Evolutionary conservation across 2,797 vertebrate genomes (phyloP).

Genomic region (Vespertilio murinus): DNA sequence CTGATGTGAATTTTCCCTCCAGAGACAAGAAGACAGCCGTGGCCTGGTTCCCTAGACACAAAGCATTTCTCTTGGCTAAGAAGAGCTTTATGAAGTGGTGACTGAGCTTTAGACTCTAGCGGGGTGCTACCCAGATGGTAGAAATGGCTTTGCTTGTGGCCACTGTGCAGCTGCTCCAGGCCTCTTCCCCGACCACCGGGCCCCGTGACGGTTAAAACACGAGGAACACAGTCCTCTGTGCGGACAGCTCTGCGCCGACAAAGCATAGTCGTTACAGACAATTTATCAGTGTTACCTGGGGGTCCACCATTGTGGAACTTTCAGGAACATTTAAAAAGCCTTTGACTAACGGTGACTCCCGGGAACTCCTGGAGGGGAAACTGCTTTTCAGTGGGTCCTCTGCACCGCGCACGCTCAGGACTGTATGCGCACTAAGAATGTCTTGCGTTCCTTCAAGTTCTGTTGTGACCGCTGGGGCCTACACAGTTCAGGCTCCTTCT

Average conservation of each 20-base stretch:
- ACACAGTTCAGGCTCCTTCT: neutral
- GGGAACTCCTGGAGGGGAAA: neutral
- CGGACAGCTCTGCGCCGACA: neutral
- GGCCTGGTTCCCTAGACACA: constrained; percentile 58
- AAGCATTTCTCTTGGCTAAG: constrained; percentile 56
- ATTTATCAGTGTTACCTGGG: neutral
- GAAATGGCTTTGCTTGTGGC: constrained; percentile 20
- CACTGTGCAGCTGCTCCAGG: neutral
- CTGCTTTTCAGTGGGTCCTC: neutral
- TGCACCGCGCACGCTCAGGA: neutral
- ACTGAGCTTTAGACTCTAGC: constrained; percentile 55
- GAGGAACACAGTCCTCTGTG: neutral
- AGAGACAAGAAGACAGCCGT: constrained; percentile 40
- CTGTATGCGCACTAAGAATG: neutral
- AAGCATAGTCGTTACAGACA: neutral
- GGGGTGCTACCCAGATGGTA: constrained; percentile 49
- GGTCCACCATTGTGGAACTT: neutral
- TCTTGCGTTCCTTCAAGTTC: neutral
- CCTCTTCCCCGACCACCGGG: neutral
- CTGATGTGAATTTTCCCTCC: neutral
- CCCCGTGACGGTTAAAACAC: neutral
- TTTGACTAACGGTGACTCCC: neutral
- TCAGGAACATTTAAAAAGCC: neutral
- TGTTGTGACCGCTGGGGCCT: neutral
- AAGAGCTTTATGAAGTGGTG: constrained; percentile 62